Evolutionary conservation across 2,113 vertebrate genomes (phyloP).

Genomic region (Cinclus cinclus): DNA sequence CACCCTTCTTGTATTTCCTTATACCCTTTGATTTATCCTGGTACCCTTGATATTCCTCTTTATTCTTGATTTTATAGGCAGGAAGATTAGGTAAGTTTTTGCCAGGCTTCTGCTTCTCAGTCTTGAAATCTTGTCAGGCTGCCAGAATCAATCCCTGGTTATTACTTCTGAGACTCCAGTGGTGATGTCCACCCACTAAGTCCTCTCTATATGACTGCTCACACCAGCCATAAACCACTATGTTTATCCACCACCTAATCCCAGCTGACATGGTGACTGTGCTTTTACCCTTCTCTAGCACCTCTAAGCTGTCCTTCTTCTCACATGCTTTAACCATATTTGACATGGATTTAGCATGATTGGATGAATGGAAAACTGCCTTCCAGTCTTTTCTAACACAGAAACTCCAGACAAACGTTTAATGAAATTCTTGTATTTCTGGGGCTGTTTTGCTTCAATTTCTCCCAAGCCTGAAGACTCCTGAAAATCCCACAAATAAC

Average conservation of each 20-base stretch:
- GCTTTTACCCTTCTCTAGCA: neutral
- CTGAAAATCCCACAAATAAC: neutral
- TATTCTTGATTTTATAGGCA: neutral
- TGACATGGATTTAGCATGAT: neutral
- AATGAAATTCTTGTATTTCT: neutral
- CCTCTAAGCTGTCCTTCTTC: neutral
- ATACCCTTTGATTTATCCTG: neutral
- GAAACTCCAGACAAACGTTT: neutral
- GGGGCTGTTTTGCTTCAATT: neutral
- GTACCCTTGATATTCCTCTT: neutral
- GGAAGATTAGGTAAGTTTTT: neutral
- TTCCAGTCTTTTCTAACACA: neutral
- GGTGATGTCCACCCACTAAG: neutral
- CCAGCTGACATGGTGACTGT: accelerated
- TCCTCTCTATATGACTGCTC: neutral
- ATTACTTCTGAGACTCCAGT: neutral
- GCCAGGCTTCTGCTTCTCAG: neutral
- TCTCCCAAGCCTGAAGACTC: neutral
- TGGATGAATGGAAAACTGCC: neutral
- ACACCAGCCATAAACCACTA: neutral
- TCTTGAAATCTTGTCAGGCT: neutral
- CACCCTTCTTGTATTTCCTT: neutral
- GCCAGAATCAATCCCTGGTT: neutral
- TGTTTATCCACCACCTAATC: neutral
- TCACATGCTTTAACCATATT: neutral